Evolutionary conservation across 2,888 invertebrate species (phyloP).

Genomic region (Apotomis betuletana): DNA sequence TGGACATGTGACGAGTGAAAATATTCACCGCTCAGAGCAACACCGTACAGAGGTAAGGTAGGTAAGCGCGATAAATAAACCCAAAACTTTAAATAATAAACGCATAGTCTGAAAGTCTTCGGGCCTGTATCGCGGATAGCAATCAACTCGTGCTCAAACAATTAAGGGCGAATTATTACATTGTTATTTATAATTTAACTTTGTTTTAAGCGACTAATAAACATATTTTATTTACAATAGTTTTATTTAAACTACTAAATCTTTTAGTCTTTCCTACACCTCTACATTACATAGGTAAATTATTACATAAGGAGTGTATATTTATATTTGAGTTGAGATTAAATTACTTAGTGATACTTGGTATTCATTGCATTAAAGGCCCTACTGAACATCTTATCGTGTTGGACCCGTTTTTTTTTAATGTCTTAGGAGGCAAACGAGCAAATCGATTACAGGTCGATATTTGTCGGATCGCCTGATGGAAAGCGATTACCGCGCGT

Average conservation of each 20-base stretch:
- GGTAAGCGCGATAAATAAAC: too few relatives aligned
- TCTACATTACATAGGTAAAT: not conserved
- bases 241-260: conserved; percentile 17
- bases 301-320: not conserved
- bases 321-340: not conserved
- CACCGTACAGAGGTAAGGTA: not conserved
- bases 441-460: too few relatives aligned
- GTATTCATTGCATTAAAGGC: too few relatives aligned
- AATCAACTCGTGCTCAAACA: not conserved
- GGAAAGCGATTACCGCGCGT: too few relatives aligned
- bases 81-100: too few relatives aligned
- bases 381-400: too few relatives aligned
- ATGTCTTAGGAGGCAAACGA: too few relatives aligned
- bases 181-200: conserved; percentile 27
- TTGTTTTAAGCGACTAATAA: conserved; percentile 20
- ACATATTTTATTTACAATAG: conserved; percentile 10
- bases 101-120: not conserved
- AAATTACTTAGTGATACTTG: not conserved
- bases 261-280: not conserved
- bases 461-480: too few relatives aligned
- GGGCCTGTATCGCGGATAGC: not conserved
- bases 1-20: not conserved
- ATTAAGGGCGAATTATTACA: conserved; percentile 42
- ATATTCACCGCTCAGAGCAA: not conserved
- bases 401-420: too few relatives aligned